Base-by-base conservation (phyloP, 2,797 vertebrate genomes). In the Poecilia picta region DNA sequence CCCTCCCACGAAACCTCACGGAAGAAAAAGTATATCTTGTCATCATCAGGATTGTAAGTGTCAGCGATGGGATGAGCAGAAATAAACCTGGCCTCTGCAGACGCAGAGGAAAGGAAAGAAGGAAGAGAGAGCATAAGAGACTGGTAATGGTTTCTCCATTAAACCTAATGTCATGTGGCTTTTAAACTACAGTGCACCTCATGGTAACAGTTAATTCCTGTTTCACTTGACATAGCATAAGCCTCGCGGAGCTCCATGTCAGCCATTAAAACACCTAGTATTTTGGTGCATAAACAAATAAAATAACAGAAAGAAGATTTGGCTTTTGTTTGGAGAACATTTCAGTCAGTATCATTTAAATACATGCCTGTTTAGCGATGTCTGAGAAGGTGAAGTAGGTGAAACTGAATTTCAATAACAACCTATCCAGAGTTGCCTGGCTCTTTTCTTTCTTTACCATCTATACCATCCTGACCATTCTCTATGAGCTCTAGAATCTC, bases 1-100 rank as follows among this genome's bases (percentile, higher is more conserved):
- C 97, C 95, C 78, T 99, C 98, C 89, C 96, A 97, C 7, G 97
- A 97, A 76, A 96, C 95, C 93, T 99, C 98, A 8, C 97, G 98
- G 92, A 99, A 99, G 94, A 99, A 99, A 91, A 99, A 98, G 95
- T 99, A 99, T 84, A 99, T 97, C 95, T 99, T 99, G 88, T 99
- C 98, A 80, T 99, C 98, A 72, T 99, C 98, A 73, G 97, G 97
- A 85, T 98, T 99, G 92, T 97, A 98, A 64, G 98, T 99, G 92
- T 99, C 98, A 1, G 98, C 95, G 47, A 99, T 97, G 76, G 98
- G 95, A 90, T 98, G 97, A 77, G 97, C 97, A 59, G 96, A 96
- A 90, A 99, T 97, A 93, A 99, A 99, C 94, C 96, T 97, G 2
- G 96, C 98, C 94, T 99, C 98, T 99, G 88, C 83, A 93, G 92